Evolutionary conservation across 2,888 invertebrate genomes (phyloP).

Genomic region (Polylopha cassiicola): DNA sequence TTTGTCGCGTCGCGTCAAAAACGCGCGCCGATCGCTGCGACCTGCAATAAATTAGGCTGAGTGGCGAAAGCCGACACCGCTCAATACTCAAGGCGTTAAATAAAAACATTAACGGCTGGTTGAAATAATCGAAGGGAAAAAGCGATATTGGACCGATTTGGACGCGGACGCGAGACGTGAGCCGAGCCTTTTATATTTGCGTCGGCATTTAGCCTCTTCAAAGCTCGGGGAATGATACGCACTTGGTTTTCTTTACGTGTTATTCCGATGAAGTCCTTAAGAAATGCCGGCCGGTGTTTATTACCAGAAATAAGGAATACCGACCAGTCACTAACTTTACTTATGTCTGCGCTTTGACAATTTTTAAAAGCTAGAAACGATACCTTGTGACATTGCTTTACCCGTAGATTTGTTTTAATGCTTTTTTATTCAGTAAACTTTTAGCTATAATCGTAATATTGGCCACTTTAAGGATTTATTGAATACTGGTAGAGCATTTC

Average conservation of each 20-base stretch:
- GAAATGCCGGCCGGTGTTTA: constrained; percentile 8
- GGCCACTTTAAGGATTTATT: too few relatives aligned
- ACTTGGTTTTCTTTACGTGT: constrained; percentile 3
- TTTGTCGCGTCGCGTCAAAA: constrained; percentile 63
- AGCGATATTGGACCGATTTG: constrained; percentile 68
- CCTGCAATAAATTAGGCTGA: constrained; percentile 70
- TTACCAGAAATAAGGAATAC: constrained; percentile 5
- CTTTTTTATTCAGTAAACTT: background rate
- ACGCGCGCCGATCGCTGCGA: constrained; percentile 53
- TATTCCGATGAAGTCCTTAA: constrained; percentile 15
- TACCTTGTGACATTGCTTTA: too few relatives aligned
- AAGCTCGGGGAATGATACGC: constrained; percentile 14
- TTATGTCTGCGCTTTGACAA: constrained; percentile 7
- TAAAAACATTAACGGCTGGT: constrained; percentile 74
- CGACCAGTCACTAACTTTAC: constrained; percentile 1
- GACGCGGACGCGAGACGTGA: constrained; percentile 49
- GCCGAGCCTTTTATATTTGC: constrained; percentile 24
- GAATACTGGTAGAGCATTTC: too few relatives aligned
- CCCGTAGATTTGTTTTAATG: too few relatives aligned
- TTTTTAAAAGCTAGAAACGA: background rate
- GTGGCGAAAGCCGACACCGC: constrained; percentile 70
- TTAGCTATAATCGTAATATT: too few relatives aligned
- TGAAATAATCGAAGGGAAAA: constrained; percentile 70
- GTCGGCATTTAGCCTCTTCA: constrained; percentile 19
- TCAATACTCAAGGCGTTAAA: constrained; percentile 70